Base-by-base conservation (phyloP, 2,888 invertebrate genomes). In the Thalpophila matura region DNA sequence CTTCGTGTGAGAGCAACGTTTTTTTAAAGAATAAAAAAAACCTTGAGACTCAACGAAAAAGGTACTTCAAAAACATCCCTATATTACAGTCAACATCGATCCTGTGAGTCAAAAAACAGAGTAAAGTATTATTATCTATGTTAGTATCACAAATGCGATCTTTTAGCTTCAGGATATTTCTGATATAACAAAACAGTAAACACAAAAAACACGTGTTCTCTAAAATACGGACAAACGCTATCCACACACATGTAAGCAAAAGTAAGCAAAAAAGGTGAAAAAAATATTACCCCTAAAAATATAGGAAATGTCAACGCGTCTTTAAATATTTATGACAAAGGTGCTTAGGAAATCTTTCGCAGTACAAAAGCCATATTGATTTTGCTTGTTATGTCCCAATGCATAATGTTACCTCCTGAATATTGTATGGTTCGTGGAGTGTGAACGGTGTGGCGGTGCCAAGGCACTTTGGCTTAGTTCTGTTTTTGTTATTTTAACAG, bases 251-350 rank as follows among this genome's bases (percentile, higher is more conserved):
- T 24, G 20, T 67, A 67, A 54, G 20, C 49, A 20, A 22, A 46
- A 51, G 50, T 46, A 61, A 38, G 14, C 1, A 18, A 59, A 38
- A 63, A 53, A 33, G 22, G 6, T 46, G 50, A 38, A 63, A 65
- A 60, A 68, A 62, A 62, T 70, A 53, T 70, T 67, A 59, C 18
- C 29, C 26, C 31, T 5, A 38, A 31, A 58, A 58, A 75, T 63
- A 77, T 59, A 63, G 56, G 46, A 69, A 74, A 86, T 84, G 83
- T 86, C 85, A 83, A 79, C 79, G 76, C 76, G 82, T 84, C 79
- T 80, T 93, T 90, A 91, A 92, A 92, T 92, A 93, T 93, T 90
- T 92, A 92, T 92, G 88, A 89, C 84, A 79, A 82, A 80, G 86
- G 84, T 86, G 81, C 82, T 86, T 86, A 82, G 83, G 77, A 86